Conservation (phyloP, 1,140 invertebrate species). For the Latrodectus geometricus region DNA sequence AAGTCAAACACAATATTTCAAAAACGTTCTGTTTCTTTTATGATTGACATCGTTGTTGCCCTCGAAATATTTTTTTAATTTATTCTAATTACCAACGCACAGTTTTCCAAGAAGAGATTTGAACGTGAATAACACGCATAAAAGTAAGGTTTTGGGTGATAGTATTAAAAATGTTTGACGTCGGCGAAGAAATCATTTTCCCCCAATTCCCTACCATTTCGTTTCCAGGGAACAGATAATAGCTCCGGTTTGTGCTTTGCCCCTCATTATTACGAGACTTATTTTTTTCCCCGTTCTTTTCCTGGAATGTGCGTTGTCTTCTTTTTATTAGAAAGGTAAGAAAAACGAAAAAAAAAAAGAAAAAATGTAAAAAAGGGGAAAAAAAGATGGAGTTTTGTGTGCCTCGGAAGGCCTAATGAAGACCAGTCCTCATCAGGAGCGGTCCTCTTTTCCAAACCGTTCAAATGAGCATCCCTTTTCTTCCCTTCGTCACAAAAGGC, state of each 20-base stretch:
- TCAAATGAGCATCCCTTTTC: constrained; percentile 57
- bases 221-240: constrained; percentile 11
- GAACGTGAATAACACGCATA: too few species aligned
- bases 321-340: not conserved
- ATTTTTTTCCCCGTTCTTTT: not conserved
- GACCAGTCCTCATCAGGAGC: constrained; percentile 49
- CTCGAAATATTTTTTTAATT: too few species aligned
- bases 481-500: constrained; percentile 53
- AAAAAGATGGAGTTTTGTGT: constrained; percentile 39
- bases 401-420: constrained; percentile 45
- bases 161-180: constrained; percentile 44
- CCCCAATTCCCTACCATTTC: not conserved
- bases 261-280: constrained; percentile 55
- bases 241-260: constrained; percentile 54
- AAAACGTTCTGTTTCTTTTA: too few species aligned
- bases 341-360: constrained; percentile 5
- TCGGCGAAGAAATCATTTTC: not conserved
- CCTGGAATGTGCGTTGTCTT: constrained; percentile 38
- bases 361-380: not conserved
- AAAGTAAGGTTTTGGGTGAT: too few species aligned
- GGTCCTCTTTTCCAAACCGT: constrained; percentile 33
- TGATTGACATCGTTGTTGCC: too few species aligned
- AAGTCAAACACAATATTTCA: too few species aligned
- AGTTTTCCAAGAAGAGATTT: too few species aligned
- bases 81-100: too few species aligned